These are phyloP conservation scores for Limnephilus rhombicus DNA, from an alignment of 2,888 invertebrate species.

Conservation along the genomic window DNA sequence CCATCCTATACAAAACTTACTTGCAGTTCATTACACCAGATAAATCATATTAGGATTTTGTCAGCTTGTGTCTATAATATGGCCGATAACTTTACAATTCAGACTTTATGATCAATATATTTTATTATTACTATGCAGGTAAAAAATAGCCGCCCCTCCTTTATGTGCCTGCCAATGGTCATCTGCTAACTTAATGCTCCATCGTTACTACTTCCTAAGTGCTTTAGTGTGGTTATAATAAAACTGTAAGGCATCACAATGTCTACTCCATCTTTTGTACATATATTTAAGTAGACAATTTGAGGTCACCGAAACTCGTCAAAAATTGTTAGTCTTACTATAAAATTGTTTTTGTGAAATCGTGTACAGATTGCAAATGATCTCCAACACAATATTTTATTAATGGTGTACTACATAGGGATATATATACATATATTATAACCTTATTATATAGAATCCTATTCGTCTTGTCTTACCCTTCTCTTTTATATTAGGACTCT, in stretches of 20 bases:
- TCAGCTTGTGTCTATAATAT: neutral
- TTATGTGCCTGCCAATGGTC: neutral
- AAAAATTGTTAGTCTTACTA: neutral
- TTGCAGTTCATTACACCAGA: neutral
- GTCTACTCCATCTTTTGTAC: neutral
- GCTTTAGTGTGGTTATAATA: neutral
- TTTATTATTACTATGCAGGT: neutral
- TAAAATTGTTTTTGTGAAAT: neutral
- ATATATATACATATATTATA: neutral
- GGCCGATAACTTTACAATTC: neutral
- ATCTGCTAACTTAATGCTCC: neutral
- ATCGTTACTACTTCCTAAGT: neutral
- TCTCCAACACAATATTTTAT: neutral
- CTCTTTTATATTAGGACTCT: neutral
- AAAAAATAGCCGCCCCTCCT: neutral
- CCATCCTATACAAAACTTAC: neutral
- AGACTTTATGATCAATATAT: neutral
- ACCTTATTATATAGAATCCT: neutral
- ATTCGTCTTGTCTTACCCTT: neutral
- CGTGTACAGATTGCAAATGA: neutral
- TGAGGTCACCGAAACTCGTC: neutral
- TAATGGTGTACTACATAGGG: neutral
- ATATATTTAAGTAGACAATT: neutral
- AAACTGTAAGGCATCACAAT: neutral
- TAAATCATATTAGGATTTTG: neutral